A percentile compares a stretch with the other conserved stretches of the same genome.
Evolutionary conservation across 1,140 invertebrate genomes (phyloP).

Genomic region (Microplitis demolitor): DNA sequence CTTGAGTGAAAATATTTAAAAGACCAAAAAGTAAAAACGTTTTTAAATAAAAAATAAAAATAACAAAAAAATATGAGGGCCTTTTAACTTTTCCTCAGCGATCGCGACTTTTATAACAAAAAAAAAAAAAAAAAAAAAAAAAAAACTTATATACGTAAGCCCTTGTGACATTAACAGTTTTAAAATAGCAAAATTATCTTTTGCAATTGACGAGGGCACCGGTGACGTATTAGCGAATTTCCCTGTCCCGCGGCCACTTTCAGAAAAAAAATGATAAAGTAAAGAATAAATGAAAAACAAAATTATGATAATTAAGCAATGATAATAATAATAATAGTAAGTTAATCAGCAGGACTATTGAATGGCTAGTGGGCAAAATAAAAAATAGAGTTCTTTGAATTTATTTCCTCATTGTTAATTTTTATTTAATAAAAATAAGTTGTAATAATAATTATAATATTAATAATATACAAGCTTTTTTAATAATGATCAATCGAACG

Average conservation of each 20-base stretch:
- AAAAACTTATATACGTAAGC: not conserved
- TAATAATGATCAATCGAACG: conserved; percentile 44
- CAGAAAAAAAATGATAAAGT: not conserved
- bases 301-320: not conserved
- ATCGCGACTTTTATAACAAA: not conserved
- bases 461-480: conserved; percentile 43
- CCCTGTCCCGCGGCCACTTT: not conserved
- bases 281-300: not conserved
- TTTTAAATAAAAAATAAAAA: conserved; percentile 29
- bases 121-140: too few relatives aligned
- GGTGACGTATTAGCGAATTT: not conserved
- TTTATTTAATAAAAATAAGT: conserved; percentile 52
- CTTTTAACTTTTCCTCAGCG: not conserved
- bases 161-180: not conserved
- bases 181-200: not conserved
- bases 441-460: conserved; percentile 36
- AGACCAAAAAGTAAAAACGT: conserved; percentile 34
- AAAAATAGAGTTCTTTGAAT: conserved; percentile 21
- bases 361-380: conserved; percentile 2
- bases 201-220: not conserved
- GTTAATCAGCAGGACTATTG: not conserved
- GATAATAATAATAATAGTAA: not conserved
- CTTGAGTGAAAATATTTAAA: conserved; percentile 54
- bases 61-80: conserved; percentile 23
- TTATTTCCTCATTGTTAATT: conserved; percentile 37